Base-by-base conservation (phyloP, 2,797 vertebrate genomes). In the Chelon auratus region DNA sequence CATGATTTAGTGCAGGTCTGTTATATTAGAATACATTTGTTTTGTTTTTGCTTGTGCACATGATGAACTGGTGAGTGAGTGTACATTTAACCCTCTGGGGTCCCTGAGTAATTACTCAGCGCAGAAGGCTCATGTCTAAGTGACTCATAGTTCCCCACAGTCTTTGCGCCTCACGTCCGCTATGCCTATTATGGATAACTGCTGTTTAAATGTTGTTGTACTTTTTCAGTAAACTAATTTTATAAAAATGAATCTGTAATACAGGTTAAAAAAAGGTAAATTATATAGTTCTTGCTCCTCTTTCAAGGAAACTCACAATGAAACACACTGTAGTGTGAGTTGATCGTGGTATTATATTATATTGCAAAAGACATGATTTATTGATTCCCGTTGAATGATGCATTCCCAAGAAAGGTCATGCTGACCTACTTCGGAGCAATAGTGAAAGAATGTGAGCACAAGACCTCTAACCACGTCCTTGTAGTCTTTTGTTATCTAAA, bases 361-460 rank as follows among this genome's bases (percentile, higher is more conserved):
- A 65, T 2, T 67, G 57, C 39, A 70, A 77, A 75, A 75, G 26
- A 45, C 20, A 66, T 73, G 57, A 82, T 87, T 85, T 84, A 87
- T 73, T 83, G 58, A 82, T 62, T 62, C 30, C 15, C 40, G 57
- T 51, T 81, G 62, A 84, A 68, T 65, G 54, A 80, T 66, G 62
- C 42, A 74, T 40, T 58, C 48, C 51, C 2, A 33, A 9, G 54
- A 53, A 13, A 62, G 64, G 50, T 45, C 56, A 45, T 2, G 47
- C 1, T 18, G 57, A 37, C 61, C 51, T 36, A 58, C 39, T 68
- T 51, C 61, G 43, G 26, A 48, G 43, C 26, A 11, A 5, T 24
- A 10, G 18, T 15, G 13, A 36, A 59, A 11, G 13, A 47, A 26
- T 15, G 60, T 50, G 15, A 33, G 12, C 24, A 42, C 17, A 3